Evolutionary conservation across 2,888 invertebrate species (phyloP), one percentile per base, ranked within the genome.

Genomic region (Andrena minutula): DNA sequence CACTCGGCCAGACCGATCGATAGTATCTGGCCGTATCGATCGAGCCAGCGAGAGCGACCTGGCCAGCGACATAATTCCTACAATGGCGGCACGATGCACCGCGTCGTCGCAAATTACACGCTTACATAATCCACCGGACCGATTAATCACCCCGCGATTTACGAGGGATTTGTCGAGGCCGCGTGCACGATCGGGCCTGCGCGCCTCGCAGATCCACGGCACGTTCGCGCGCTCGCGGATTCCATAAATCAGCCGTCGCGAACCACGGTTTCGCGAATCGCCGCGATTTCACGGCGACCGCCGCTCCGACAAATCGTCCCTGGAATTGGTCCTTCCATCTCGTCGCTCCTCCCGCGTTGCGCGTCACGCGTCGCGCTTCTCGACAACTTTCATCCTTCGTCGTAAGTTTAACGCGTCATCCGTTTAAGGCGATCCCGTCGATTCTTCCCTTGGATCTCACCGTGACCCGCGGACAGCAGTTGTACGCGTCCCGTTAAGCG

Each of bases 91-190:
- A 61, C 72, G 76, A 79, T 60, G 70, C 82, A 74, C 64, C 77
- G 58, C 41, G 69, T 58, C 58, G 65, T 70, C 75, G 88, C 88
- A 81, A 87, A 89, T 88, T 83, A 82, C 76, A 81, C 79, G 77
- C 79, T 92, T 91, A 88, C 90, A 89, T 91, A 91, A 92, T 89
- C 83, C 87, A 75, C 73, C 75, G 83, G 77, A 89, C 87, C 91
- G 89, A 92, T 92, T 92, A 91, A 92, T 92, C 92, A 90, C 89
- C 51, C 41, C n/a, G 80, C 88, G 90, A 92, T 91, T 91, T 91
- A 91, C 89, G 89, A 83, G 75, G 73, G 87, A 86, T 84, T 75
- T 66, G 74, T 73, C 72, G 61, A 84, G 58, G 41, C 79, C 76
- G 72, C 63, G 70, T 63, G 75, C 63, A 32, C 61, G 61, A 20